A percentile compares a stretch with the other conserved stretches of the same genome.
phyloP scores from a whole-genome alignment of 2,113 vertebrate genomes.

The Casuarius casuarius region DNA sequence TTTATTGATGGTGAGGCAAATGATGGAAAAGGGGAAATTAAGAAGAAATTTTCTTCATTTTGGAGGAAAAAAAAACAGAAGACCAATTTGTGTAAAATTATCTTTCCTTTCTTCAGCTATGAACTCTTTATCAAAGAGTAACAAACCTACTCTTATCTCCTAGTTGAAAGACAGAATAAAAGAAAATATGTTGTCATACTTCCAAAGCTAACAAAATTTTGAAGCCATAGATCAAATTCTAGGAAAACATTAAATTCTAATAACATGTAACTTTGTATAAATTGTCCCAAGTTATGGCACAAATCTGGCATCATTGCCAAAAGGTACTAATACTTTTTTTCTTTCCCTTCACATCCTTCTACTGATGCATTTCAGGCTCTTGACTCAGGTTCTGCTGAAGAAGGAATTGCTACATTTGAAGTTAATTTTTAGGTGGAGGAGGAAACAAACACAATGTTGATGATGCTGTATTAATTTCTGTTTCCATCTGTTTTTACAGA shows the following conservation, averaged over 20 bases:
- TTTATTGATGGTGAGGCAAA: background rate
- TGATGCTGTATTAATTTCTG: background rate
- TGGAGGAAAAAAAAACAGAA: background rate
- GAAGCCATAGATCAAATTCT: background rate
- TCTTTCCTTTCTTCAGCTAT: background rate
- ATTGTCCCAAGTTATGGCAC: background rate
- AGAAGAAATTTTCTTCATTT: background rate
- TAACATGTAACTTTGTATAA: background rate
- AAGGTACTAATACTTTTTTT: background rate
- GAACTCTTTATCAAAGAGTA: background rate
- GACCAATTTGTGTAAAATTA: background rate
- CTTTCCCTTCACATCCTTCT: background rate
- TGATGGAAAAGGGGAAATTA: background rate
- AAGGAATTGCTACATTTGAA: background rate
- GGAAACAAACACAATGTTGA: background rate
- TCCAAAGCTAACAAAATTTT: background rate
- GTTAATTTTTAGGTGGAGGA: background rate
- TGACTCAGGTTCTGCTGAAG: background rate
- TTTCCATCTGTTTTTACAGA: slow-evolving; percentile 74
- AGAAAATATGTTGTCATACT: background rate
- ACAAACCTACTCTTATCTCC: background rate
- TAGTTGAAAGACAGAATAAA: background rate
- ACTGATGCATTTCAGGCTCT: background rate
- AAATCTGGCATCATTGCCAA: background rate
- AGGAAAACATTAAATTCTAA: background rate